phyloP scores from a whole-genome alignment of 2,888 invertebrate species.

The Zygaena filipendulae region DNA sequence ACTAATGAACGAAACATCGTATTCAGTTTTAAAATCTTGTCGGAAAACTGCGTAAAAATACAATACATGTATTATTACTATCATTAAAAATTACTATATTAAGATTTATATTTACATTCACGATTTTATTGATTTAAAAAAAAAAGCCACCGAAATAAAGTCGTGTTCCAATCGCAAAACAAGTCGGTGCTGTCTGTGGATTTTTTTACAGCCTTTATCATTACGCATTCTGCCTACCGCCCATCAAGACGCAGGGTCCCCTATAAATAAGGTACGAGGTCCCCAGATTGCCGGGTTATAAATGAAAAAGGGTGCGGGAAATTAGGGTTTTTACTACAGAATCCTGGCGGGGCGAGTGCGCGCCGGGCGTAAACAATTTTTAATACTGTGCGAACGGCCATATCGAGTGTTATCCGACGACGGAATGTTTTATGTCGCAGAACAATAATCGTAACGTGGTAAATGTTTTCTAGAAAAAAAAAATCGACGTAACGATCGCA shows the following conservation, averaged over 20 bases:
- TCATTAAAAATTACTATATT: too few species aligned
- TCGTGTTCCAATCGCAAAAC: too few species aligned
- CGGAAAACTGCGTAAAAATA: too few species aligned
- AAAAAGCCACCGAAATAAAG: too few species aligned
- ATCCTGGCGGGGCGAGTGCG: conserved; percentile 40
- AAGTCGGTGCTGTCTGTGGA: too few species aligned
- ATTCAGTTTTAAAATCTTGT: too few species aligned
- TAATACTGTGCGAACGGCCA: conserved; percentile 47
- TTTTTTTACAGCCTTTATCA: conserved; percentile 58
- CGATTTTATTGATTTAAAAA: too few species aligned
- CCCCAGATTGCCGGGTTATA: conserved; percentile 63
- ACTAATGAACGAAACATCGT: too few species aligned
- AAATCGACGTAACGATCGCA: too few species aligned
- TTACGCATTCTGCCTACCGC: conserved; percentile 57
- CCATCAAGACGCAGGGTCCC: conserved; percentile 57
- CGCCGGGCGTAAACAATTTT: conserved; percentile 55
- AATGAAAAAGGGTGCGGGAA: conserved; percentile 68
- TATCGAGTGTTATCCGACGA: conserved; percentile 42
- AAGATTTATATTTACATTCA: too few species aligned
- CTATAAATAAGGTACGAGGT: conserved; percentile 60
- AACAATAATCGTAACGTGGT: neutral
- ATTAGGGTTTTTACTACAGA: conserved; percentile 65
- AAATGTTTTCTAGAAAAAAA: too few species aligned
- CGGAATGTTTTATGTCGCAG: conserved; percentile 31
- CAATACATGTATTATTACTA: too few species aligned